Evolutionary conservation across 2,888 invertebrate genomes (phyloP).

Genomic region (Acanthoscelides obtectus): DNA sequence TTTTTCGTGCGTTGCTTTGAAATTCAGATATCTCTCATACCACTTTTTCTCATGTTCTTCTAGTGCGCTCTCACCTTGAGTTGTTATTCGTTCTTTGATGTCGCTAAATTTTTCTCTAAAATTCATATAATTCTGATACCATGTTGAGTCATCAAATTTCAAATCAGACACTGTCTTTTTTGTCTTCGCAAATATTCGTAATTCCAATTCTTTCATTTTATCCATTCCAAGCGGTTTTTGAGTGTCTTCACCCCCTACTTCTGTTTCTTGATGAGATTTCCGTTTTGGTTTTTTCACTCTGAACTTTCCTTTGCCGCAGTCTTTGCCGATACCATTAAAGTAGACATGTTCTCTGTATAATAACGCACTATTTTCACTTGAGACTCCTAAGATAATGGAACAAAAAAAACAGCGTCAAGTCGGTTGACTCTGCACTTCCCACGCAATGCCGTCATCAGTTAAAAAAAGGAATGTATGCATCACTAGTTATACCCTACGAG

Average conservation of each 20-base stretch:
- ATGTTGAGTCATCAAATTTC: constrained; percentile 27
- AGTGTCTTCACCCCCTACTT: constrained; percentile 7
- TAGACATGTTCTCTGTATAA: constrained; percentile 38
- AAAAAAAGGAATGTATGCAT: no score
- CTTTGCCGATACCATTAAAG: constrained; percentile 29
- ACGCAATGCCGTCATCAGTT: no score
- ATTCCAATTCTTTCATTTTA: constrained; percentile 24
- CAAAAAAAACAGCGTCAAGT: no score
- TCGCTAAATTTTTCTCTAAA: constrained; percentile 25
- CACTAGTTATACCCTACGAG: no score
- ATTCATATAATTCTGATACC: constrained; percentile 29
- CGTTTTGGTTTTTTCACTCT: constrained; percentile 12
- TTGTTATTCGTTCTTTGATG: constrained; percentile 21
- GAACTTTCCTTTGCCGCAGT: constrained; percentile 30
- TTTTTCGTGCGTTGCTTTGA: constrained; percentile 24
- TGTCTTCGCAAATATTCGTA: constrained; percentile 34
- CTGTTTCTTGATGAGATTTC: not conserved
- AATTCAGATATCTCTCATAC: constrained; percentile 25
- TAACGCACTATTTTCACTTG: constrained; percentile 26
- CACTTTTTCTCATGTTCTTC: constrained; percentile 23
- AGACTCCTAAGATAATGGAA: constrained; percentile 27
- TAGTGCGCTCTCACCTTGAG: constrained; percentile 14
- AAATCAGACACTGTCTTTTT: constrained; percentile 24
- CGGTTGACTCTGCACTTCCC: no score
- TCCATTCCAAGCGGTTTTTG: constrained; percentile 10